Conservation (phyloP, 1,140 invertebrate genomes). For the Pteromalus puparum region DNA sequence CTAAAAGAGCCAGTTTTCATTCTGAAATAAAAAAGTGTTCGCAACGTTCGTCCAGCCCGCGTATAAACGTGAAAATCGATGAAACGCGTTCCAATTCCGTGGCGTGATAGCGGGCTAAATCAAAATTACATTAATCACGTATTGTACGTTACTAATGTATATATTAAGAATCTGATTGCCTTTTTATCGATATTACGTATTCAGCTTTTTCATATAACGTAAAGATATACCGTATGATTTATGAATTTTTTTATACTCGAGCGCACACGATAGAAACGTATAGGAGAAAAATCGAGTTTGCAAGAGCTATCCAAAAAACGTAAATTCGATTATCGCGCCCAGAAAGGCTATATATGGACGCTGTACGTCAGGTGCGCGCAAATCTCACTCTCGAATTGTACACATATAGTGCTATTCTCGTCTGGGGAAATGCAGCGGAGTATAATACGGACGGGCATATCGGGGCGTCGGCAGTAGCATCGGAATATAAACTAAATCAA, state of each 20-base stretch:
- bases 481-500: slow-evolving; percentile 12
- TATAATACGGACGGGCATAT: neutral
- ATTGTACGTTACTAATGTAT: neutral
- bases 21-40: neutral
- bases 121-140: neutral
- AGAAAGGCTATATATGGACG: no score
- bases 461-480: neutral
- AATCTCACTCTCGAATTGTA: neutral
- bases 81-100: neutral
- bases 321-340: no score
- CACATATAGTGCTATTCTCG: neutral
- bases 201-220: neutral
- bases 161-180: neutral
- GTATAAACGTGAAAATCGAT: neutral
- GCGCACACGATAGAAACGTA: no score
- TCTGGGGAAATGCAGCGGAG: neutral
- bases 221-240: neutral
- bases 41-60: neutral
- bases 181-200: neutral
- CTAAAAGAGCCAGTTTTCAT: neutral
- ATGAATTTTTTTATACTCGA: neutral
- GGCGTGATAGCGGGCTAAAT: neutral
- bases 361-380: no score
- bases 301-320: no score
- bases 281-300: no score